Conservation (phyloP, 2,888 invertebrate genomes). For the Drosophila recens region DNA sequence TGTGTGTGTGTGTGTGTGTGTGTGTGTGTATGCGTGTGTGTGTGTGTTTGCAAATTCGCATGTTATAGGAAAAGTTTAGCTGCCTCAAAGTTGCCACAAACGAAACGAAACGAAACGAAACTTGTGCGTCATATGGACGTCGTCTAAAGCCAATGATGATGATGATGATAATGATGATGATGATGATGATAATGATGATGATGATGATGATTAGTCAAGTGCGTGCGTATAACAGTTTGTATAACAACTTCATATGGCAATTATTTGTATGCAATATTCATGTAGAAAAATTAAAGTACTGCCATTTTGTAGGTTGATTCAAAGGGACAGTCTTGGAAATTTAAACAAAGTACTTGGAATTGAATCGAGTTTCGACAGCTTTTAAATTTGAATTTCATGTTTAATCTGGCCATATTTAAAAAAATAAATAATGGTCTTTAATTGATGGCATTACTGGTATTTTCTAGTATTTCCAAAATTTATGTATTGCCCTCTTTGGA, state of each 20-base stretch:
- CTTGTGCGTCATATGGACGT: conserved; percentile 9
- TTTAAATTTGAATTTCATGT: too few relatives aligned
- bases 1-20: conserved; percentile 5
- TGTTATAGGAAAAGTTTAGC: conserved; percentile 56
- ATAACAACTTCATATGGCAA: conserved; percentile 3
- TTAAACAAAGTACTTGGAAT: too few relatives aligned
- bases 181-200: too few relatives aligned
- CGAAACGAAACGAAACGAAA: conserved; percentile 39
- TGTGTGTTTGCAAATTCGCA: conserved; percentile 18
- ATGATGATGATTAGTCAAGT: conserved; percentile 11
- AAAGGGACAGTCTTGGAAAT: too few relatives aligned
- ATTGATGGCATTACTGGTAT: too few relatives aligned
- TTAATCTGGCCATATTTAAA: too few relatives aligned
- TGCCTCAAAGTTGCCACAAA: conserved; percentile 35
- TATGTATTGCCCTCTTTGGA: too few relatives aligned
- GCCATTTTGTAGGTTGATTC: neutral
- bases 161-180: too few relatives aligned
- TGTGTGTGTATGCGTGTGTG: conserved; percentile 6
- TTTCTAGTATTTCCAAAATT: too few relatives aligned
- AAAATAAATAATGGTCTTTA: too few relatives aligned
- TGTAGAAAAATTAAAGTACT: neutral
- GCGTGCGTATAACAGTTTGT: conserved; percentile 17
- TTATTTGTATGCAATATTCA: conserved; percentile 2
- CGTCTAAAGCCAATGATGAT: neutral
- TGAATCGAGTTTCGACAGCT: too few relatives aligned